Evolutionary conservation across 2,888 invertebrate species (phyloP).

Genomic region (Lacanobia wlatinum): DNA sequence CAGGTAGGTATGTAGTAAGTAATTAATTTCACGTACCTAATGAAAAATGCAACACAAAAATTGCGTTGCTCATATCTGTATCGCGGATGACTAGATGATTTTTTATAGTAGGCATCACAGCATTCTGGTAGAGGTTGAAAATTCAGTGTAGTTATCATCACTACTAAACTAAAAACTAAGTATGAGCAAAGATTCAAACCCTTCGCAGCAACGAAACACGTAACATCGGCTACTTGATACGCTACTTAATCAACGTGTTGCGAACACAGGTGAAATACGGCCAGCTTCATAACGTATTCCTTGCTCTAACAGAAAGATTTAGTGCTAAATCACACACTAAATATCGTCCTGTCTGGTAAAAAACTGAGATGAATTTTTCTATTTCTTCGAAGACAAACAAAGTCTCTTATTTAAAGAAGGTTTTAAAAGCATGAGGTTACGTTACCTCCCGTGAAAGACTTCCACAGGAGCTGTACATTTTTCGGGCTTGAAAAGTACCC

Average conservation of each 20-base stretch:
- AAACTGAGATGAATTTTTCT: not conserved
- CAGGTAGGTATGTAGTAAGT: no score
- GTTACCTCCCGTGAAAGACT: no score
- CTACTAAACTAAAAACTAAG: conserved; percentile 12
- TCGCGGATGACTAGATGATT: no score
- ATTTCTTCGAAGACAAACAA: not conserved
- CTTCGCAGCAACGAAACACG: conserved; percentile 23
- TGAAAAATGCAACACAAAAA: no score
- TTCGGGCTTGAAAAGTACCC: no score
- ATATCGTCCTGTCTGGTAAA: conserved; percentile 12
- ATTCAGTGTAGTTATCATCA: no score
- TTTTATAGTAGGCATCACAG: no score
- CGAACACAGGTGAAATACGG: conserved; percentile 44
- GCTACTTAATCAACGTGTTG: conserved; percentile 43
- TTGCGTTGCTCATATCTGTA: no score
- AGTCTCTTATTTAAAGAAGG: not conserved
- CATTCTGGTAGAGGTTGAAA: no score
- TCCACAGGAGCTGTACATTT: no score
- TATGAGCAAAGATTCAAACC: conserved; percentile 5
- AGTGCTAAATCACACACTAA: conserved; percentile 32
- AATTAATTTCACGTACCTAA: no score
- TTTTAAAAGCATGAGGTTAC: not conserved
- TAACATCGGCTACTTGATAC: conserved; percentile 50
- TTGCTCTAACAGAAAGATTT: conserved; percentile 31
- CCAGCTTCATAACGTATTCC: conserved; percentile 27